Percentiles rank a stretch among this genome's conserved stretches.
phyloP scores from a whole-genome alignment of 2,797 vertebrate species.

The Graptemys geographica region DNA sequence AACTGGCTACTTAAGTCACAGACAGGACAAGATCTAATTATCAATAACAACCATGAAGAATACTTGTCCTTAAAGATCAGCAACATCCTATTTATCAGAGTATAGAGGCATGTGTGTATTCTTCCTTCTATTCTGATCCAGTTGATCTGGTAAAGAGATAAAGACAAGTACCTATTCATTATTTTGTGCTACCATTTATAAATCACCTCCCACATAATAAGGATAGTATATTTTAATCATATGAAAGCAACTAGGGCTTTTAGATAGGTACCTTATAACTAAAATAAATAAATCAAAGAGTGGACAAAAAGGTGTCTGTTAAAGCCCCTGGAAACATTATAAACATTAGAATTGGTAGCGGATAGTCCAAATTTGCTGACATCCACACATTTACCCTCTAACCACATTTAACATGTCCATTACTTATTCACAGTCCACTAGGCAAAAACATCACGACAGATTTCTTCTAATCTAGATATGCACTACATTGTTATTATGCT shows the following conservation, averaged over 20 bases:
- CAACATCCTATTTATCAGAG: constrained; percentile 24
- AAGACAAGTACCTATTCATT: constrained; percentile 2
- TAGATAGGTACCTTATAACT: neutral
- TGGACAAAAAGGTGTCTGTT: neutral
- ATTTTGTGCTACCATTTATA: neutral
- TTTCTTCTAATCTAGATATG: neutral
- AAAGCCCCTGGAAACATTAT: neutral
- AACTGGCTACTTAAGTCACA: constrained; percentile 63
- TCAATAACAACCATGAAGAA: constrained; percentile 29
- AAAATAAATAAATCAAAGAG: neutral
- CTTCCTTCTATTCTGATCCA: neutral
- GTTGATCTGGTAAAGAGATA: neutral
- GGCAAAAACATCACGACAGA: neutral
- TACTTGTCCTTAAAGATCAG: constrained; percentile 20
- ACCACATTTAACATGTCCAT: neutral
- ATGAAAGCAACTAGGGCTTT: neutral
- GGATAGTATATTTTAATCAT: neutral
- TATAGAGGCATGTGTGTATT: neutral
- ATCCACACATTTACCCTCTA: neutral
- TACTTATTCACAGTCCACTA: neutral
- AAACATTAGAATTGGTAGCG: too few relatives aligned
- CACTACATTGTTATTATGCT: neutral
- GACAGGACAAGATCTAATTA: constrained; percentile 63
- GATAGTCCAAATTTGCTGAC: neutral
- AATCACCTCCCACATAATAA: accelerated